These are phyloP conservation scores for Melanerpes formicivorus DNA, from an alignment of 2,113 vertebrate genomes.

Conservation along the genomic window DNA sequence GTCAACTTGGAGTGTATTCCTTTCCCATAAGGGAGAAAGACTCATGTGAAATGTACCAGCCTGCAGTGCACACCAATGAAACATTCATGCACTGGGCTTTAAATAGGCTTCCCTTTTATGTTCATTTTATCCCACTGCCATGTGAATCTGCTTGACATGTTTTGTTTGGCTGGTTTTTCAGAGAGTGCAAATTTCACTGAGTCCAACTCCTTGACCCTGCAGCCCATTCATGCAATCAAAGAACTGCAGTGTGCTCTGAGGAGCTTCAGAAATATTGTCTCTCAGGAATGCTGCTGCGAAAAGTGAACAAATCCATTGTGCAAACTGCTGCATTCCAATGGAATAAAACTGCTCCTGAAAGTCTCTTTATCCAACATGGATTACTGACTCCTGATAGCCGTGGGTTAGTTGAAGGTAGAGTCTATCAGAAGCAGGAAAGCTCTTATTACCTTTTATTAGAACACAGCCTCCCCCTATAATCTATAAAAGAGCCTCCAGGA, in stretches of 20 bases:
- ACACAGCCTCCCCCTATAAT: slow-evolving; percentile 48
- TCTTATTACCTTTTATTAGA: slow-evolving; percentile 68
- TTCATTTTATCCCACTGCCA: neutral
- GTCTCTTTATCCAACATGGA: slow-evolving; percentile 68
- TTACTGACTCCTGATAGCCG: slow-evolving; percentile 62
- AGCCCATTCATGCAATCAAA: slow-evolving; percentile 59
- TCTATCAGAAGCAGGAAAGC: slow-evolving; percentile 48
- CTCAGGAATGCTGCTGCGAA: slow-evolving; percentile 53
- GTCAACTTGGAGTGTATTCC: slow-evolving; percentile 7
- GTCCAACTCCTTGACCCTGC: slow-evolving; percentile 21
- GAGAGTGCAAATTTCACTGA: neutral
- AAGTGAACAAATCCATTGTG: slow-evolving; percentile 50
- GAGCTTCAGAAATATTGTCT: slow-evolving; percentile 59
- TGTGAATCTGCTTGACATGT: slow-evolving; percentile 13
- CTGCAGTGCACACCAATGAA: slow-evolving; percentile 46
- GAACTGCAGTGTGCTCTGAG: slow-evolving; percentile 15
- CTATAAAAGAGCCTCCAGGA: slow-evolving; percentile 61
- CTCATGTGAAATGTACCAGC: neutral
- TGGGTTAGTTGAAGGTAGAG: slow-evolving; percentile 59
- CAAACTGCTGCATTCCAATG: slow-evolving; percentile 63
- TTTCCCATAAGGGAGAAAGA: slow-evolving; percentile 15
- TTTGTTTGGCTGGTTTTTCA: slow-evolving; percentile 47
- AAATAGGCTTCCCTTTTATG: slow-evolving; percentile 31
- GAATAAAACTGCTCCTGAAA: slow-evolving; percentile 65
- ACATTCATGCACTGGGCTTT: slow-evolving; percentile 36